Evolutionary conservation across 2,888 invertebrate species (phyloP).

Genomic region (Synanthedon myopaeformis): DNA sequence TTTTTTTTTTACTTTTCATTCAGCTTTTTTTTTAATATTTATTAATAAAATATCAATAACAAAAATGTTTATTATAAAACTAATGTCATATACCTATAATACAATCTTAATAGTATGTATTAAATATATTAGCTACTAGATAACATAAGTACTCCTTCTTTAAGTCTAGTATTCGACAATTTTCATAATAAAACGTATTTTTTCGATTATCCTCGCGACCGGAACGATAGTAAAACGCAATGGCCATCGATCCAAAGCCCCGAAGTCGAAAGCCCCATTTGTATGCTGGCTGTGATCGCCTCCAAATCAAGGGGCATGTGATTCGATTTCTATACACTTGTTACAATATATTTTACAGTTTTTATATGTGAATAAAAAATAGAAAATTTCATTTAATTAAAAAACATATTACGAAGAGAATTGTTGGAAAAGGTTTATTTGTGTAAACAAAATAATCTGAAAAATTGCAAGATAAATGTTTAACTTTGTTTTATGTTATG

Average conservation of each 20-base stretch:
- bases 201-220: conserved; percentile 16
- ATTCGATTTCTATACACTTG: conserved; percentile 61
- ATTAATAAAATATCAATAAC: neutral
- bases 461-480: no score
- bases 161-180: neutral
- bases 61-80: neutral
- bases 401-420: no score
- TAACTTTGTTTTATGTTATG: no score
- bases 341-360: neutral
- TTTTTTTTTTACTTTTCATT: no score
- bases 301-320: conserved; percentile 70
- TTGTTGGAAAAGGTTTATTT: no score
- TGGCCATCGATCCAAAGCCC: conserved; percentile 12
- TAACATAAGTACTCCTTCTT: no score
- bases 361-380: neutral
- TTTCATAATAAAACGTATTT: conserved; percentile 14
- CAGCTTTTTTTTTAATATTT: no score
- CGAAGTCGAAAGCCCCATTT: conserved; percentile 30
- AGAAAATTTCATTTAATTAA: no score
- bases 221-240: conserved; percentile 21
- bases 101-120: no score
- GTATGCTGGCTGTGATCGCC: conserved; percentile 48
- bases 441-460: no score
- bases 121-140: no score
- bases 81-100: no score